phyloP scores from a whole-genome alignment of 2,113 vertebrate species.

The Chaetops frenatus region DNA sequence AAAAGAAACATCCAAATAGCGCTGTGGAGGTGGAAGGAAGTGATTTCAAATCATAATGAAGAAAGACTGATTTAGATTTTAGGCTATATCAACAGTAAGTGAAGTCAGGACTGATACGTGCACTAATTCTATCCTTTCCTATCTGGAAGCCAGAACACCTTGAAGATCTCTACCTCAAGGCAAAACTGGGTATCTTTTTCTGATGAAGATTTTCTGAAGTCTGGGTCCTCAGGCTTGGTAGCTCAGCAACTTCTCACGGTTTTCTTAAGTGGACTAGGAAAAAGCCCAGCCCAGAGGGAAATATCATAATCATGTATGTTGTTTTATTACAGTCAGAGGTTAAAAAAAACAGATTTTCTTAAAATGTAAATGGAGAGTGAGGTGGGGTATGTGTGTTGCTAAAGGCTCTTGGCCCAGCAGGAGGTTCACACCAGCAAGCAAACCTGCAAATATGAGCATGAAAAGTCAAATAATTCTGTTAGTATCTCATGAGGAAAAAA shows the following conservation, averaged over 20 bases:
- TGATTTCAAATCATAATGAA: not conserved
- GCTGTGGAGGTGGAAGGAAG: not conserved
- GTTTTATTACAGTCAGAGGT: not conserved
- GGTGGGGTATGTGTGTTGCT: not conserved
- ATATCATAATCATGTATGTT: not conserved
- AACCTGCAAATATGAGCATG: not conserved
- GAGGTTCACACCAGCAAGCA: not conserved
- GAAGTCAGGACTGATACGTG: not conserved
- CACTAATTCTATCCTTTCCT: not conserved
- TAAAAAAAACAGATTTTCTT: not conserved
- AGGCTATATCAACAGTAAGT: not conserved
- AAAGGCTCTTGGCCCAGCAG: not conserved
- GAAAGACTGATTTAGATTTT: fast-evolving
- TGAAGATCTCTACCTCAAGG: not conserved
- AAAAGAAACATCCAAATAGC: not conserved
- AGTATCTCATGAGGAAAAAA: not conserved
- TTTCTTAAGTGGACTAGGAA: not conserved
- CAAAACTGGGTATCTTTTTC: not conserved
- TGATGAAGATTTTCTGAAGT: not conserved
- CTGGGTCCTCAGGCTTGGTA: not conserved
- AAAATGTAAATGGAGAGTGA: not conserved
- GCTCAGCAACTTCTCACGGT: not conserved
- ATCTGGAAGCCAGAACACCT: not conserved
- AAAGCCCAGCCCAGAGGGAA: not conserved
- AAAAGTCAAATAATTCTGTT: not conserved